Evolutionary conservation across 2,113 vertebrate species (phyloP), one percentile per base, ranked within the genome.

Genomic region (Siniperca knerii): DNA sequence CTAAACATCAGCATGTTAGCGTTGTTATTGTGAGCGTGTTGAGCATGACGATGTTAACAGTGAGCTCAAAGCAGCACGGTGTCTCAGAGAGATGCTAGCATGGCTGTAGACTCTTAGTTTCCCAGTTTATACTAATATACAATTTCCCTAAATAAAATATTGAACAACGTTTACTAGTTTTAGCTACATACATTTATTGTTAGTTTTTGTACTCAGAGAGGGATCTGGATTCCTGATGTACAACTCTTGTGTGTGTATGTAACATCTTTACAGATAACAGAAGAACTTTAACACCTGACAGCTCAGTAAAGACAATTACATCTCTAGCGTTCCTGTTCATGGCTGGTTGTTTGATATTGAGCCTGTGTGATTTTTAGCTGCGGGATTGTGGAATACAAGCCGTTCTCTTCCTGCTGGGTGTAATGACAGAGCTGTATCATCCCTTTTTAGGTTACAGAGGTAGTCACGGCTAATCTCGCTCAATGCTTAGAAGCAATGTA

Each of bases 401-500:
- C 0, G 18, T 33, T 70, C 52, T 57, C 66, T 57, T 73, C 52
- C 66, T 54, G 65, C 35, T 62, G 48, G 13, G 82, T 50, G 25
- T 69, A 55, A 86, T 73, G 82, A 77, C 58, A 23, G 77, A 44
- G 35, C 42, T 7, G 10, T 73, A 46, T 82, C 46, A 70, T 77
- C 65, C 58, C 25, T 84, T 83, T 77, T 60, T 76, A 79, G 71
- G 48, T 65, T 62, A 68, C n/a, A 64, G 40, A 79, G 23, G 50
- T 89, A 90, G 90, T 90, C 89, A 87, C 1, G 8, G 58, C 77
- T 84, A 81, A 88, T 93, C 88, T 79, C 9, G 70, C 33, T 81
- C 79, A 40, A 64, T 48, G 62, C 57, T 75, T 9, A 79, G 18
- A 75, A 66, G 71, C 67, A 62, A 33, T 48, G 78, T 58, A 54